These are phyloP conservation scores for Ruditapes philippinarum DNA, from an alignment of 1,140 invertebrate species.

Conservation along the genomic window DNA sequence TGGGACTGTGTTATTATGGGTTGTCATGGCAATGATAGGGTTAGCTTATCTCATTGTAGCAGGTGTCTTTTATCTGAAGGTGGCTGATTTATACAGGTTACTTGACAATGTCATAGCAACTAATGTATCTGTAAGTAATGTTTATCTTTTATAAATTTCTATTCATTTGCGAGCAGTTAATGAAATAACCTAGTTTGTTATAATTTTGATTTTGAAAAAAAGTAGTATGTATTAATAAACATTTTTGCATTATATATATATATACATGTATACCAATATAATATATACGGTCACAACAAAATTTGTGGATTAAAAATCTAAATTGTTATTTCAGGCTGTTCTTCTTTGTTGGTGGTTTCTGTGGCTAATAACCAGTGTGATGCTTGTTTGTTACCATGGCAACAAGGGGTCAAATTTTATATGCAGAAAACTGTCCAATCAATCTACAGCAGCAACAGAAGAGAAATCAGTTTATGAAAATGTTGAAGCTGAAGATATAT, in stretches of 20 bases:
- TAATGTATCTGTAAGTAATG: constrained; percentile 9
- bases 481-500: background rate
- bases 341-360: constrained; percentile 23
- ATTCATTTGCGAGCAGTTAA: too few relatives aligned
- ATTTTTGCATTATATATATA: too few relatives aligned
- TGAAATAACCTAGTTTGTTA: too few relatives aligned
- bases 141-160: too few relatives aligned
- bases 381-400: constrained; percentile 20
- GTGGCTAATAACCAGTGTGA: background rate
- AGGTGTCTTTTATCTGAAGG: background rate
- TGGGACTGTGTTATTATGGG: background rate
- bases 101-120: background rate
- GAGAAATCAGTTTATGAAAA: background rate
- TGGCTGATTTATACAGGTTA: background rate
- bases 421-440: background rate
- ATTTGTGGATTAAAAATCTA: too few relatives aligned
- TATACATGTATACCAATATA: too few relatives aligned
- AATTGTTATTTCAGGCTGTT: constrained; percentile 1
- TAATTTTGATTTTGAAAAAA: too few relatives aligned
- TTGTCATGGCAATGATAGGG: background rate
- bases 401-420: background rate
- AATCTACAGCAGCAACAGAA: background rate
- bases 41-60: background rate
- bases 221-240: too few relatives aligned
- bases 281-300: too few relatives aligned